Base-by-base conservation (phyloP, 2,113 vertebrate genomes). In the Malurus cyaneus region DNA sequence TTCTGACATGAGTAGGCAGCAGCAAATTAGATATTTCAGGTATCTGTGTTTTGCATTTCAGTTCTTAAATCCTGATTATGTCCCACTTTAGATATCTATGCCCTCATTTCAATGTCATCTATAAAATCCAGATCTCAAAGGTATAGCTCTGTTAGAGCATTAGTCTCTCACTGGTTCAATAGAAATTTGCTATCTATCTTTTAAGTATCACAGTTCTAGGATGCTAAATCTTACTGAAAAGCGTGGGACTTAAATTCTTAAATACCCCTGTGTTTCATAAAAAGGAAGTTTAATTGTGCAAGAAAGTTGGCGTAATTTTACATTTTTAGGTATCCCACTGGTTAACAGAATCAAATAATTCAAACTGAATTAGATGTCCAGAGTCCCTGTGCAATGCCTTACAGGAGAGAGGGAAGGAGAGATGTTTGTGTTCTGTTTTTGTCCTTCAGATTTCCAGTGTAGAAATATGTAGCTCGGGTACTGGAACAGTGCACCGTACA, bases 41-140 rank as follows among this genome's bases (percentile, higher is more conserved):
- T 31, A 42, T 70, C 82, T 74, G 26, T 88, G 74, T 70, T 90
- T 92, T 77, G 44, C 83, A 74, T 93, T 93, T 93, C 83, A 50
- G 26, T 66, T 86, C 52, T 86, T 86, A 80, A 94, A 94, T 90
- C 67, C 64, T 93, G 44, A 31, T 60, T 88, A 66, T 91, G 92
- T 90, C 92, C 96, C 52, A 96, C n/a, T 96, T 95, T 86, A 62
- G 52, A 56, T 86, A 52, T 32, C 50, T 70, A 32, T 88, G 93
- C 50, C 93, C 91, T 95, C 95, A 78, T 84, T 72, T 78, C 95
- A 96, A 96, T 93, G 96, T 93, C 96, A 71, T 83, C 82, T 93
- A 53, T 86, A 90, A 95, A 93, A 62, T 56, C 42, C 64, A 78
- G 56, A 52, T 95, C 92, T 96, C 90, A 86, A 86, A 90, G 88